phyloP scores from a whole-genome alignment of 53 echinoderm and acorn worm genomes.

The Apostichopus leukothele region DNA sequence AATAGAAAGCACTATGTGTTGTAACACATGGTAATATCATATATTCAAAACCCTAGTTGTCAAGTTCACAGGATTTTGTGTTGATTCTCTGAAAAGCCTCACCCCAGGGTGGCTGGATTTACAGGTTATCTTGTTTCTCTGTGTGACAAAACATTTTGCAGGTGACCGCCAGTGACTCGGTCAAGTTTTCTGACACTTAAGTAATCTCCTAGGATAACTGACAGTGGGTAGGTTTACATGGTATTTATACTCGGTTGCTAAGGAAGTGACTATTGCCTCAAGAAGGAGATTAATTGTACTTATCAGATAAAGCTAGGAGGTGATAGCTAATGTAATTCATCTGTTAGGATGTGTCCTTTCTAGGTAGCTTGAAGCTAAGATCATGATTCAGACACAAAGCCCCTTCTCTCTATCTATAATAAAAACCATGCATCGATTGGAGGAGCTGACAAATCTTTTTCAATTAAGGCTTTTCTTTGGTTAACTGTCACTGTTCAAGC shows the following conservation, averaged over 20 bases:
- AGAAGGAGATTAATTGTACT: slow-evolving; percentile 22
- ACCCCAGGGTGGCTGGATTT: slow-evolving; percentile 2
- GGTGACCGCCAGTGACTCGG: neutral
- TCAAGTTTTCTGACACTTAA: neutral
- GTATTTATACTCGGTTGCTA: neutral
- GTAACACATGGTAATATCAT: neutral
- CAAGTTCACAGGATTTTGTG: neutral
- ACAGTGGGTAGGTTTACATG: neutral
- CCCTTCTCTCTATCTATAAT: neutral
- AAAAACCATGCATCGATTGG: neutral
- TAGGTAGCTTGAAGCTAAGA: neutral
- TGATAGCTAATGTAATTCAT: slow-evolving; percentile 13
- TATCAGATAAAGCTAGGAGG: slow-evolving; percentile 1
- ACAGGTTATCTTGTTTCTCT: neutral
- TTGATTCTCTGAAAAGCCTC: neutral
- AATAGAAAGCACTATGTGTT: too few species aligned
- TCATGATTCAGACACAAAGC: neutral
- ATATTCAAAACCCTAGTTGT: neutral
- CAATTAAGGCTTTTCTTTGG: neutral
- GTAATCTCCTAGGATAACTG: slow-evolving; percentile 1
- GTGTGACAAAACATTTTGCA: neutral
- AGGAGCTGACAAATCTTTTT: neutral
- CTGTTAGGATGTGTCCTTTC: slow-evolving; percentile 9
- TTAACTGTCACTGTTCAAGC: too few species aligned
- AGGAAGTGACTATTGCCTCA: slow-evolving; percentile 5